Percentiles rank a stretch among this genome's conserved stretches.
Evolutionary conservation across 2,888 invertebrate species (phyloP).

Genomic region (Cremastinae sp.): DNA sequence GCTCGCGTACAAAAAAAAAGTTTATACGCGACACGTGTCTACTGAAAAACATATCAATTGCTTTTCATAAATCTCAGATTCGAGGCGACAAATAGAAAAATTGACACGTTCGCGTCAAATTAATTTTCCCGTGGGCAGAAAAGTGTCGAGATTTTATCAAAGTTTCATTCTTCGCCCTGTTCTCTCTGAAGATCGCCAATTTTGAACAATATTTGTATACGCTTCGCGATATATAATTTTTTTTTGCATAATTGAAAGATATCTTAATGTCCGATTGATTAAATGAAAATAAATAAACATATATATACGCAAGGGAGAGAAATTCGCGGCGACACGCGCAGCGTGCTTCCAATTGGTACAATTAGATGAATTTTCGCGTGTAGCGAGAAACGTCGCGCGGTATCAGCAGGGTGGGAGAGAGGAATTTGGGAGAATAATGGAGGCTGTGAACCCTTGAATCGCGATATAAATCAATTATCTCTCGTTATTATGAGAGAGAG

Average conservation of each 20-base stretch:
- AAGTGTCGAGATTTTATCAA: no score
- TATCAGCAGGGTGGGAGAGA: constrained; percentile 1
- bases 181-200: no score
- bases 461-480: constrained; percentile 75
- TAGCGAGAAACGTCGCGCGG: constrained; percentile 9
- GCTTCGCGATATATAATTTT: no score
- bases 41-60: not conserved
- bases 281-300: no score
- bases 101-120: not conserved
- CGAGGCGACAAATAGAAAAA: not conserved
- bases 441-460: constrained; percentile 67
- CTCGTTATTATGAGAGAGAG: constrained; percentile 74
- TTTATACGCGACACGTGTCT: not conserved
- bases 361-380: constrained; percentile 37
- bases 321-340: not conserved
- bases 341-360: constrained; percentile 42
- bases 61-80: not conserved
- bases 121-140: no score
- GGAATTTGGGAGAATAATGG: constrained; percentile 40
- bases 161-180: no score
- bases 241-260: no score
- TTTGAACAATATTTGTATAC: no score
- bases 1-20: constrained; percentile 9
- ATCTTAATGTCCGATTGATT: no score
- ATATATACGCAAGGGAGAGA: no score